These are phyloP conservation scores for Diphyllodes magnificus DNA, from an alignment of 2,113 vertebrate species.

Conservation along the genomic window DNA sequence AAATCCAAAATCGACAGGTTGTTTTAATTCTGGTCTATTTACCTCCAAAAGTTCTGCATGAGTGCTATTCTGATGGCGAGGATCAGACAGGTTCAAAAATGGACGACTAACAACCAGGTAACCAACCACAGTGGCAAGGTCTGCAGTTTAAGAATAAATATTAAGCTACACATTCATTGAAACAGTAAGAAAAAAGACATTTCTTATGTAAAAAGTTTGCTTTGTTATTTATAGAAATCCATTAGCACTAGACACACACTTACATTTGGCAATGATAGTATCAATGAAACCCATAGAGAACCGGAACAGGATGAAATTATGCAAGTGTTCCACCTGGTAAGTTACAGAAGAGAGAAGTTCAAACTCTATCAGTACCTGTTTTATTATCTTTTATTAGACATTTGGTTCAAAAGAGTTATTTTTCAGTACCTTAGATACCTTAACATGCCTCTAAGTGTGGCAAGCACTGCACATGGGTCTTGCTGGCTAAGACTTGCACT, in stretches of 20 bases:
- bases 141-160: conserved; percentile 67
- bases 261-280: conserved; percentile 96
- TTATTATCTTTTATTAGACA: neutral
- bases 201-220: neutral
- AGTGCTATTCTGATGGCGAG: conserved; percentile 84
- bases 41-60: conserved; percentile 94
- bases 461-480: neutral
- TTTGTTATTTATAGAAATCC: neutral
- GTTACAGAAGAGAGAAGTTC: neutral
- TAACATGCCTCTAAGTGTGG: neutral
- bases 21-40: conserved; percentile 1
- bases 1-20: neutral
- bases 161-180: neutral
- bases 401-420: neutral
- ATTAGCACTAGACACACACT: conserved; percentile 56
- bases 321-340: conserved; percentile 90
- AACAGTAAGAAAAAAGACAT: neutral
- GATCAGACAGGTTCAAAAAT: conserved; percentile 83
- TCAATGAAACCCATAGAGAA: conserved; percentile 99
- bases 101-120: conserved; percentile 95
- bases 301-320: conserved; percentile 95
- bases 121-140: conserved; percentile 93
- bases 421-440: neutral
- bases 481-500: neutral
- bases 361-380: neutral